Conservation (phyloP, 1,140 invertebrate genomes). For the Plectus sambesii region DNA sequence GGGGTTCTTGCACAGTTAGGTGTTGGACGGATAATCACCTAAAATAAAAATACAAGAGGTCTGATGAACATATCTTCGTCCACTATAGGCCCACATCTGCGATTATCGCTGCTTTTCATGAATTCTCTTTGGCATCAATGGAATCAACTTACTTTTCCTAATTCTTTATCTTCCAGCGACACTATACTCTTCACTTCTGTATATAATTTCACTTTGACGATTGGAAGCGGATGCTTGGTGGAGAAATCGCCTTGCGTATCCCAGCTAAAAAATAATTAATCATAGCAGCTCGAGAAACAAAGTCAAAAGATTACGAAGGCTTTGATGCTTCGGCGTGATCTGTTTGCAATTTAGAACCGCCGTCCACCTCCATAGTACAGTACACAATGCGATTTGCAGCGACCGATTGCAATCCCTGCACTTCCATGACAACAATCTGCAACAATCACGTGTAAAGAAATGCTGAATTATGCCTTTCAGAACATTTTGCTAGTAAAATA, state of each 20-base stretch:
- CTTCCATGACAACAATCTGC: slow-evolving; percentile 92
- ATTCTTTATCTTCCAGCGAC: slow-evolving; percentile 92
- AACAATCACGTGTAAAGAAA: slow-evolving; percentile 6
- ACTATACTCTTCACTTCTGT: slow-evolving; percentile 94
- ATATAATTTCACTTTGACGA: slow-evolving; percentile 74
- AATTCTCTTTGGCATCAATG: too few species aligned
- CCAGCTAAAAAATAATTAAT: slow-evolving; percentile 45
- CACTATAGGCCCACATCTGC: slow-evolving; percentile 6
- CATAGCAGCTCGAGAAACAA: slow-evolving; percentile 11
- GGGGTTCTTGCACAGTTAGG: slow-evolving; percentile 53
- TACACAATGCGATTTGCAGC: slow-evolving; percentile 94
- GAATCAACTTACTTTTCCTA: slow-evolving; percentile 76
- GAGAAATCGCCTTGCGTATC: slow-evolving; percentile 86
- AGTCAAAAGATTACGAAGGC: slow-evolving; percentile 51
- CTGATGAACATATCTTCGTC: too few species aligned
- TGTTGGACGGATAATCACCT: slow-evolving; percentile 48
- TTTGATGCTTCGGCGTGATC: slow-evolving; percentile 98
- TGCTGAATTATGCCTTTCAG: too few species aligned
- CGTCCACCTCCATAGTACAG: slow-evolving; percentile 98
- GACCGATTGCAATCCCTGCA: slow-evolving; percentile 89
- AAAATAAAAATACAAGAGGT: slow-evolving; percentile 2
- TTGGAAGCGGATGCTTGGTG: slow-evolving; percentile 85
- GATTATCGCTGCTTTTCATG: neutral
- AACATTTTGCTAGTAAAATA: too few species aligned
- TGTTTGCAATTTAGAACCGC: slow-evolving; percentile 90